Conservation (phyloP, 1,140 invertebrate genomes). For the Copidosoma floridanum region DNA sequence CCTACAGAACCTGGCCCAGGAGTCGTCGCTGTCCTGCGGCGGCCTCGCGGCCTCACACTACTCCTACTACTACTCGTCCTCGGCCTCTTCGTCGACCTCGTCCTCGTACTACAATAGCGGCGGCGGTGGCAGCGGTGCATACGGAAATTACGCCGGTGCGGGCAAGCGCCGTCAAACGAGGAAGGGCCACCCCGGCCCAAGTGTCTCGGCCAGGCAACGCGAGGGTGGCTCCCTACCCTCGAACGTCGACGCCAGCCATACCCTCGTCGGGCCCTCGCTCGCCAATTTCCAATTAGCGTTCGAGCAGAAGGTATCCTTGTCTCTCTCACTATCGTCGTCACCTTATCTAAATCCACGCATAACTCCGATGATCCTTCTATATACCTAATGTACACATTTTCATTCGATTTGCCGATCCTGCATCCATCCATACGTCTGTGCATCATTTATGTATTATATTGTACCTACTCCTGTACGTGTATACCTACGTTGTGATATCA, state of each 20-base stretch:
- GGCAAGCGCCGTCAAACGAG: conserved; percentile 44
- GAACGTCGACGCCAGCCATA: conserved; percentile 60
- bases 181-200: conserved; percentile 49
- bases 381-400: too few relatives aligned
- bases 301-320: conserved; percentile 48
- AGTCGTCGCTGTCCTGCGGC: conserved; percentile 50
- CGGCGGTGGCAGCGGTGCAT: too few relatives aligned
- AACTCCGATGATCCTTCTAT: too few relatives aligned
- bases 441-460: too few relatives aligned
- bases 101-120: too few relatives aligned
- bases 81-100: conserved; percentile 49
- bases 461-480: too few relatives aligned
- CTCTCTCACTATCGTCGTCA: conserved; percentile 17
- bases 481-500: too few relatives aligned
- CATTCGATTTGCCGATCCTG: too few relatives aligned
- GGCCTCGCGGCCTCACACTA: conserved; percentile 40
- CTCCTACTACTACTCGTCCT: conserved; percentile 47
- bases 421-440: too few relatives aligned
- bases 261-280: conserved; percentile 43
- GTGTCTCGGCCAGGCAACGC: conserved; percentile 63
- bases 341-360: too few relatives aligned
- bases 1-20: conserved; percentile 59
- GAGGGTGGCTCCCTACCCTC: conserved; percentile 67
- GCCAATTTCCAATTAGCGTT: conserved; percentile 50
- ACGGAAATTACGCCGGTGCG: too few relatives aligned